Percentiles rank a stretch among this genome's conserved stretches.
phyloP scores from a whole-genome alignment of 2,797 vertebrate species.

The Phylloscopus collybita region DNA sequence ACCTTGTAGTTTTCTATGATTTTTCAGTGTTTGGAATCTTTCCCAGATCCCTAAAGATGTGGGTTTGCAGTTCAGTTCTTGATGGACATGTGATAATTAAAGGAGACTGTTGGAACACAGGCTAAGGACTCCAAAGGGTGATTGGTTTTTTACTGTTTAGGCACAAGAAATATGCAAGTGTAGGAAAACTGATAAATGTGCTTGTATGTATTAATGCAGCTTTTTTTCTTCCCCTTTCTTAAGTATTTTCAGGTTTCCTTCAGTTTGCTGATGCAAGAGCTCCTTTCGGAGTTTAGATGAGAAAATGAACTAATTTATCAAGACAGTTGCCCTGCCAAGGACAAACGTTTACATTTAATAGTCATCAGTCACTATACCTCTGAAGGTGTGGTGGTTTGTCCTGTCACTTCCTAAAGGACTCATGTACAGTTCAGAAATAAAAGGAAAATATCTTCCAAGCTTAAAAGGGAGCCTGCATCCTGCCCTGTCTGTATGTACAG shows the following conservation, averaged over 20 bases:
- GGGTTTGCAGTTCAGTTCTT: neutral
- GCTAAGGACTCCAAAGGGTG: neutral
- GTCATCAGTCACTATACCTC: neutral
- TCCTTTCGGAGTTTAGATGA: constrained; percentile 14
- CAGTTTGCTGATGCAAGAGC: neutral
- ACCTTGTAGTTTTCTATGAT: neutral
- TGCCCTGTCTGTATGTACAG: neutral
- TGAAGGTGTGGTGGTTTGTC: neutral
- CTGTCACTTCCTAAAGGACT: neutral
- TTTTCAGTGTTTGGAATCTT: neutral
- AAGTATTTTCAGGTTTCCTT: neutral
- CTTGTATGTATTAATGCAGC: neutral
- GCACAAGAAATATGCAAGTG: neutral
- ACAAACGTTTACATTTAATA: neutral
- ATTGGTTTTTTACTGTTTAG: neutral
- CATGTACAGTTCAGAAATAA: neutral
- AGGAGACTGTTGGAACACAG: neutral
- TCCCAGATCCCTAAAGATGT: neutral
- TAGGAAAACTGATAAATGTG: neutral
- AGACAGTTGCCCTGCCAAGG: neutral
- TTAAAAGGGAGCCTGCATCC: neutral
- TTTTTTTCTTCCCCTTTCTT: neutral
- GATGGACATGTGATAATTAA: neutral
- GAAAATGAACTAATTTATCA: constrained; percentile 18
- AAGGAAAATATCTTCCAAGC: neutral